Conservation (phyloP, 2,888 invertebrate species). For the Dinocampus coccinellae region DNA sequence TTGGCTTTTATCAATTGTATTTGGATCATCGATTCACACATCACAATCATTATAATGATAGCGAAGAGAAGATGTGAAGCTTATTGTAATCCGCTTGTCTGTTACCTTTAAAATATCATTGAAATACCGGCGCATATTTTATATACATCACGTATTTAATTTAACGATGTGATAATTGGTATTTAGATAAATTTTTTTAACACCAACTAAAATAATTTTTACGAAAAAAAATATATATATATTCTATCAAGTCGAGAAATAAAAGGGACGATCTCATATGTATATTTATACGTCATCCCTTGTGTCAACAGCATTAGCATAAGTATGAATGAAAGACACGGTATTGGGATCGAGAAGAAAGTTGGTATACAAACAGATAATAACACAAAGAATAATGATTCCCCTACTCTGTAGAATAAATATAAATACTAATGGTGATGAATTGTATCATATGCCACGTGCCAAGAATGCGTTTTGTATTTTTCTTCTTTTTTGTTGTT, state of each 20-base stretch:
- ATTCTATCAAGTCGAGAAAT: background rate
- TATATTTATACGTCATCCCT: slow-evolving; percentile 39
- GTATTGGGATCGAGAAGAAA: slow-evolving; percentile 57
- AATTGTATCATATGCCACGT: slow-evolving; percentile 42
- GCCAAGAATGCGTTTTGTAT: background rate
- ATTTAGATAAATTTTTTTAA: background rate
- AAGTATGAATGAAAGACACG: slow-evolving; percentile 43
- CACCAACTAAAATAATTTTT: background rate
- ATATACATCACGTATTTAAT: background rate
- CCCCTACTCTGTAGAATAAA: slow-evolving; percentile 44
- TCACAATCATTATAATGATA: slow-evolving; percentile 2
- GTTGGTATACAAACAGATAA: slow-evolving; percentile 64
- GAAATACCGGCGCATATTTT: background rate
- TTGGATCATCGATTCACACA: slow-evolving; percentile 5
- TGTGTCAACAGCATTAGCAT: slow-evolving; percentile 47
- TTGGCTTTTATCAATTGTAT: slow-evolving; percentile 28
- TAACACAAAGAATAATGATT: slow-evolving; percentile 58
- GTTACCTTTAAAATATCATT: slow-evolving; percentile 1
- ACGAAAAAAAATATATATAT: background rate
- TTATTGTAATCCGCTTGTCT: slow-evolving; percentile 25
- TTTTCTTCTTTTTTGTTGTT: background rate
- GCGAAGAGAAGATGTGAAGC: slow-evolving; percentile 7
- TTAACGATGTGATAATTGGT: background rate
- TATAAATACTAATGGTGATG: slow-evolving; percentile 63
- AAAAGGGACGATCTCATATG: background rate